phyloP scores from a whole-genome alignment of 2,797 vertebrate genomes.

The Cygnus olor region DNA sequence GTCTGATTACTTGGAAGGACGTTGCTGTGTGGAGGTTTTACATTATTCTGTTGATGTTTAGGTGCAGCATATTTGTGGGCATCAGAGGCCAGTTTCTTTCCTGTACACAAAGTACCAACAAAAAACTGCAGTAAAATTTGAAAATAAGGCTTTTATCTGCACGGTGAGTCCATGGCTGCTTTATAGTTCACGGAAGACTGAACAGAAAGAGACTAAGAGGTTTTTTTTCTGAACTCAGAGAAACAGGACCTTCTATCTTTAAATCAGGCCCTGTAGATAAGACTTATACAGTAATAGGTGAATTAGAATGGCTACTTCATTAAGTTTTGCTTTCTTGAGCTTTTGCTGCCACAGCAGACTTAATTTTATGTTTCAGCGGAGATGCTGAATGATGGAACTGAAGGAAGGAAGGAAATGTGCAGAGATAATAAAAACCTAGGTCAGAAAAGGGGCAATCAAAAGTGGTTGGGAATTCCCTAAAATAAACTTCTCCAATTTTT shows the following conservation, averaged over 20 bases:
- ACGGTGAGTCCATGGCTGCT: background rate
- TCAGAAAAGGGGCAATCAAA: too few relatives aligned
- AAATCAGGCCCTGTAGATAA: background rate
- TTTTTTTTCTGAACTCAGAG: background rate
- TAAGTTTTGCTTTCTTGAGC: background rate
- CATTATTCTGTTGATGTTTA: background rate
- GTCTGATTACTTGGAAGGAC: background rate
- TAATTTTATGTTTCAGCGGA: constrained; percentile 71
- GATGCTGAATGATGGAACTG: constrained; percentile 88
- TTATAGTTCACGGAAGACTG: too few relatives aligned
- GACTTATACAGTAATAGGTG: background rate
- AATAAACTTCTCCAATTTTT: background rate
- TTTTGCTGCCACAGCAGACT: background rate
- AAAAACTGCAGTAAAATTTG: background rate
- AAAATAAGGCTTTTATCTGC: background rate
- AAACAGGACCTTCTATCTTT: background rate
- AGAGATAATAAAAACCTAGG: too few relatives aligned
- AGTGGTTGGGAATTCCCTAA: too few relatives aligned
- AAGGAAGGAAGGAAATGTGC: constrained; percentile 1
- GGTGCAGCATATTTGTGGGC: background rate
- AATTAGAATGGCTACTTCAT: background rate
- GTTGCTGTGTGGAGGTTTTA: too few relatives aligned
- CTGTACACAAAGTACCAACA: too few relatives aligned
- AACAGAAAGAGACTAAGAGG: too few relatives aligned
- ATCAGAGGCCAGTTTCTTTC: background rate